phyloP scores from a whole-genome alignment of 35 echinoderm and acorn worm species.

The Apostichopus californicus region DNA sequence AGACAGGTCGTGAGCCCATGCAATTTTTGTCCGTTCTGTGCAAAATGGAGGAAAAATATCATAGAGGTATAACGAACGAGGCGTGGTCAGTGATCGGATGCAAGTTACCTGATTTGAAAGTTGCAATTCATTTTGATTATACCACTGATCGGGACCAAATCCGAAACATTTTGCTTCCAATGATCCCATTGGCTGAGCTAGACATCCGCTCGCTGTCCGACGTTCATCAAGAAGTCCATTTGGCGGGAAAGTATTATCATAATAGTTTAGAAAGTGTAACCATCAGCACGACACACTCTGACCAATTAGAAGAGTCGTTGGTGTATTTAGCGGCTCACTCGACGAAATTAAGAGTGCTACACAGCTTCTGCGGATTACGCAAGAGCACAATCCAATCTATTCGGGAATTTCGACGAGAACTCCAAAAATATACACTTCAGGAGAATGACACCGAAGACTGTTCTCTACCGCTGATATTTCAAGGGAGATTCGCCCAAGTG shows the following conservation, averaged over 20 bases:
- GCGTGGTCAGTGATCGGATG: conserved; percentile 66
- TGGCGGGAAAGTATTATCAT: conserved; percentile 66
- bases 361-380: conserved; percentile 78
- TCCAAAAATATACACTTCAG: conserved; percentile 1
- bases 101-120: conserved; percentile 59
- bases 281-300: conserved; percentile 68
- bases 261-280: conserved; percentile 75
- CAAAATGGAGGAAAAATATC: conserved; percentile 93
- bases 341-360: conserved; percentile 59
- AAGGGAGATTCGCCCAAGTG: conserved; percentile 39
- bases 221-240: conserved; percentile 72
- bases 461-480: conserved; percentile 2
- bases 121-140: conserved; percentile 88
- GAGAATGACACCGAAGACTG: conserved; percentile 17
- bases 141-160: conserved; percentile 85
- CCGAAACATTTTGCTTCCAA: conserved; percentile 69
- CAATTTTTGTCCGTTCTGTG: conserved; percentile 78
- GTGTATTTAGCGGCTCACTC: conserved; percentile 67
- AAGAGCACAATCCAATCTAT: conserved; percentile 11
- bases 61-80: conserved; percentile 61
- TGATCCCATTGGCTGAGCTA: conserved; percentile 77
- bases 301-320: conserved; percentile 66
- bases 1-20: conserved; percentile 56
- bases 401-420: conserved; percentile 16
- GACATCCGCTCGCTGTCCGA: conserved; percentile 73